Conservation (phyloP, 2,797 vertebrate species). For the Falco naumanni region DNA sequence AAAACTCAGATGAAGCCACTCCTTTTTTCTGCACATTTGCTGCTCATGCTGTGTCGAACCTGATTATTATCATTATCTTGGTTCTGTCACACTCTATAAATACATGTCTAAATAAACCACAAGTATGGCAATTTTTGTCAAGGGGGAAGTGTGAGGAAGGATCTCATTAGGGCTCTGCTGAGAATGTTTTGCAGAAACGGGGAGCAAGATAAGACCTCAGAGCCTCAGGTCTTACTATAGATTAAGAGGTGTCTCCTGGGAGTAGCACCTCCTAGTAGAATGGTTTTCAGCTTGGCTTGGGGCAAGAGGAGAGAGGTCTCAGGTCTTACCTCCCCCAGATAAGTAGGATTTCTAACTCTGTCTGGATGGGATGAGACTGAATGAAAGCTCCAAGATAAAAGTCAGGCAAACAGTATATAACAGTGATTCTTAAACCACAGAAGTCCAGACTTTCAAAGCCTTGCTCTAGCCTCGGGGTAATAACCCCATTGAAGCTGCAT, state of each 20-base stretch:
- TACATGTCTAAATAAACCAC: constrained; percentile 32
- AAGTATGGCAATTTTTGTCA: not conserved
- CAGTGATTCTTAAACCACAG: not conserved
- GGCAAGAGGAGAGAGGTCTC: not conserved
- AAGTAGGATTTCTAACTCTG: not conserved
- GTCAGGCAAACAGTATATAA: not conserved
- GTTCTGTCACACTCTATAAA: constrained; percentile 55
- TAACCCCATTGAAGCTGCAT: not conserved
- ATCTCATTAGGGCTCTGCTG: not conserved
- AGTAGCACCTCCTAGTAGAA: not conserved
- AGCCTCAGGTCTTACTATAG: not conserved
- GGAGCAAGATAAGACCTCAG: not conserved
- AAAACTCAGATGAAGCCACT: constrained; percentile 17
- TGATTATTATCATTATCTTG: constrained; percentile 37
- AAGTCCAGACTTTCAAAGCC: not conserved
- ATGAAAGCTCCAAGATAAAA: not conserved
- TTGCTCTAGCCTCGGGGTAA: not conserved
- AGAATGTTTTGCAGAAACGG: not conserved
- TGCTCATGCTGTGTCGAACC: constrained; percentile 20
- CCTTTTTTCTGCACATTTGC: constrained; percentile 38
- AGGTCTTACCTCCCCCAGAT: not conserved
- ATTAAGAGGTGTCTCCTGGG: not conserved
- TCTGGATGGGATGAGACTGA: not conserved
- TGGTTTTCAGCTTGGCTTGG: not conserved
- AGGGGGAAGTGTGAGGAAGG: not conserved